Evolutionary conservation across 2,113 vertebrate species (phyloP), one percentile per base, ranked within the genome.

Genomic region (Brachyhypopomus gauderio): DNA sequence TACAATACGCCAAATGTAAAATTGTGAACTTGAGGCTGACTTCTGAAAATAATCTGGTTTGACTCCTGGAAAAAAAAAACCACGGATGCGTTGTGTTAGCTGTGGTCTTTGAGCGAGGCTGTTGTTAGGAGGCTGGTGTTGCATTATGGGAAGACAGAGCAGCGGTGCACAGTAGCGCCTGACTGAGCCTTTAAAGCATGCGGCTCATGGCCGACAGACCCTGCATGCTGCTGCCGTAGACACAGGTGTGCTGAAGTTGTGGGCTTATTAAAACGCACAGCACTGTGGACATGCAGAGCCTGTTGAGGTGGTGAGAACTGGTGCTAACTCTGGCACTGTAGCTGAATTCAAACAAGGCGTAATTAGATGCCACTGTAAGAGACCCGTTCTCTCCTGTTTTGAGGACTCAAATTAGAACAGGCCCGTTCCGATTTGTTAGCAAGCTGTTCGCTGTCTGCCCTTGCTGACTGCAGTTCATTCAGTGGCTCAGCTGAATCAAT

Each of bases 261-360:
- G 75, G 67, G 25, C 73, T 83, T 78, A 80, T 85, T 83, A 85
- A 79, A 73, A 38, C 73, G 55, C 16, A n/a, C 60, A 45, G 45
- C 70, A 22, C 52, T 70, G 71, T 75, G 55, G 77, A 80, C 77
- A 78, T 14, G 55, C 19, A 4, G 22, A 30, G 62, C 5, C 30
- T 67, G 19, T 23, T 75, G 72, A 67, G 27, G 27, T 0, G 17
- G 45, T 23, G 79, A 75, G 59, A 81, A 69, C 25, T 36, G 72
- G 30, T 22, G 17, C 34, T 69, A n/a, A 41, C 62, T 20, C 48
- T 75, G 72, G 45, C 66, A 69, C 62, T 45, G 63, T 27, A 81
- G 30, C 59, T 64, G 20, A 81, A 81, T 81, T 81, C 60, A 70
- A 60, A 76, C 75, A 55, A 81, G 79, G 41, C 20, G 17, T 81